Conservation (phyloP, 2,113 vertebrate genomes). For the Leptosomus discolor region DNA sequence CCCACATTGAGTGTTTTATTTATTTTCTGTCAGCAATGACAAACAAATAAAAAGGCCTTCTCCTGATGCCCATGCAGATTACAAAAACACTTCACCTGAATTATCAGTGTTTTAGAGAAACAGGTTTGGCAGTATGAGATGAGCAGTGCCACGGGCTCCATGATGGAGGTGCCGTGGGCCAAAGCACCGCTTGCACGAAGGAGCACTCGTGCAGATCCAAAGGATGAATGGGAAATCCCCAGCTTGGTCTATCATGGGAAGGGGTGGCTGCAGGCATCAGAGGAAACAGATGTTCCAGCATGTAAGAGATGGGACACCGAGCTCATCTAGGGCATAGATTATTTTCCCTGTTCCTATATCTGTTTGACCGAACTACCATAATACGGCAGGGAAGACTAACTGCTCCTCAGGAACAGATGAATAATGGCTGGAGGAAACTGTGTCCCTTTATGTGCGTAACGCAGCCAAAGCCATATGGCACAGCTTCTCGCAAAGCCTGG, state of each 20-base stretch:
- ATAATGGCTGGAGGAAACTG: neutral
- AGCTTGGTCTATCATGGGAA: neutral
- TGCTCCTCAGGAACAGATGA: neutral
- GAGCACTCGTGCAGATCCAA: rapidly evolving
- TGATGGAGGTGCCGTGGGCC: rapidly evolving
- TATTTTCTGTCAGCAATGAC: neutral
- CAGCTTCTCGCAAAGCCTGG: neutral
- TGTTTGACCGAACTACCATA: neutral
- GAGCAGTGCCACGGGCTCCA: rapidly evolving
- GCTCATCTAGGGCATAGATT: neutral
- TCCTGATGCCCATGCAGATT: neutral
- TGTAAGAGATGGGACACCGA: neutral
- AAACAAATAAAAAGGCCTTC: neutral
- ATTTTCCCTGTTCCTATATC: neutral
- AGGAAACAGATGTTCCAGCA: neutral
- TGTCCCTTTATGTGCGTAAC: neutral
- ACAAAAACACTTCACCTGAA: neutral
- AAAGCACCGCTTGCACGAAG: neutral
- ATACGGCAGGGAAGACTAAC: neutral
- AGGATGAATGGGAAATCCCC: neutral
- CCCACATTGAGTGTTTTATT: neutral
- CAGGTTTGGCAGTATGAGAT: rapidly evolving
- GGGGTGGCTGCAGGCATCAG: neutral
- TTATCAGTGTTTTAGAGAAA: neutral
- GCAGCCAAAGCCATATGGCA: neutral